Base-by-base conservation (phyloP, 2,888 invertebrate species). In the Schizotus pectinicornis region DNA sequence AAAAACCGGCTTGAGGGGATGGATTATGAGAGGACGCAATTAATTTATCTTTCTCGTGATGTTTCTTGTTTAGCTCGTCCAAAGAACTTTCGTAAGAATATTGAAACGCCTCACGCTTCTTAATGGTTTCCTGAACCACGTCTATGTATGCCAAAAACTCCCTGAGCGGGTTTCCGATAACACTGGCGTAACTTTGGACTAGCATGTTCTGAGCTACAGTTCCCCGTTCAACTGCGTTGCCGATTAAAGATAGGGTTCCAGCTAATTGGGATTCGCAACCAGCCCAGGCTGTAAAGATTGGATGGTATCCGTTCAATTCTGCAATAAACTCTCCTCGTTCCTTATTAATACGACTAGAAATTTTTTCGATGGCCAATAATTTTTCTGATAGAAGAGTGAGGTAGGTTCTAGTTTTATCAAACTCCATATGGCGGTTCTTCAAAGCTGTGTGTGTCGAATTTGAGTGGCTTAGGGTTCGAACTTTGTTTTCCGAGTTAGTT, bases 121-220 rank as follows among this genome's bases (percentile, higher is more conserved):
- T 78, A 33, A 89, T 71, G 9, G 87, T 86, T 67, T 86, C 87
- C 77, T 87, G 87, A 5, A 88, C 86, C 35, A 87, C 86, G 63
- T 89, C 88, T 43, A 88, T 81, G 69, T 88, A 89, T 49, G 85
- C 79, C 14, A 86, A 77, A 70, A 89, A 89, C 70, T 89, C 89
- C 67, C 81, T 79, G 64, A 84, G 80, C 5, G 83, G 82, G 63
- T 78, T 80, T 1, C 79, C 76, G 39, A 81, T 72, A 8, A 75
- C 75, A 50, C 77, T 78, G n/a, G 71, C 67, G 65, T 80, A 79
- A 62, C 74, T 74, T 49, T 74, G 73, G 13, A 83, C 74, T 37
- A 84, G 72, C 48, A 79, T 79, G 63, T 80, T 80, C 68, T 85
- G 82, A 6, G 84, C 82, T n/a, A 74, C 69, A 13, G 83, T 78